A percentile compares a stretch with the other conserved stretches of the same genome.
Conservation (phyloP, 2,888 invertebrate genomes). For the Salticus scenicus region DNA sequence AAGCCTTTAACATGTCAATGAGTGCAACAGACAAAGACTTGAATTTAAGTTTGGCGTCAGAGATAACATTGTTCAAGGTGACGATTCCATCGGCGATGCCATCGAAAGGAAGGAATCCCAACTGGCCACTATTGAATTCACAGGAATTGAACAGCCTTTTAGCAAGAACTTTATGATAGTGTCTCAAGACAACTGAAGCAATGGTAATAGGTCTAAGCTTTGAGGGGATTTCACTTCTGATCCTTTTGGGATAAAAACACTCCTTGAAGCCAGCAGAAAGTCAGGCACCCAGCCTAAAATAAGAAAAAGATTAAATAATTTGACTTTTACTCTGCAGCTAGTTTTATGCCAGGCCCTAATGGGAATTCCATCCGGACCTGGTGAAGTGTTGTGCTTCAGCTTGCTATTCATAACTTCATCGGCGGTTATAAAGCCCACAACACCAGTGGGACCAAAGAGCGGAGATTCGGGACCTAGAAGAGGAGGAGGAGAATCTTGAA, state of each 20-base stretch:
- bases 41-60: too few relatives aligned
- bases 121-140: too few relatives aligned
- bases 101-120: too few relatives aligned
- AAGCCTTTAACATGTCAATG: too few relatives aligned
- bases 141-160: too few relatives aligned
- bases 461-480: neutral
- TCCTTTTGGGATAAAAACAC: neutral
- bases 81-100: too few relatives aligned
- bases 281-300: neutral
- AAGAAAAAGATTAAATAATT: neutral
- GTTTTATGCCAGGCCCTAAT: too few relatives aligned
- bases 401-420: too few relatives aligned
- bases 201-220: constrained; percentile 9
- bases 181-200: neutral
- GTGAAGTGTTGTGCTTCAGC: neutral
- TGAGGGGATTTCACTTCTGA: neutral
- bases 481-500: neutral
- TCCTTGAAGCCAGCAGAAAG: neutral
- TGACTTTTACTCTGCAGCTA: neutral
- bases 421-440: neutral
- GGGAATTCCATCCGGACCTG: too few relatives aligned
- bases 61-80: too few relatives aligned
- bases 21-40: too few relatives aligned
- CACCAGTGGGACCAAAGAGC: neutral
- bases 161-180: constrained; percentile 8